A percentile compares a stretch with the other conserved stretches of the same genome.
phyloP scores from a whole-genome alignment of 2,797 vertebrate genomes.

The Sebastiscus albofasciatus region DNA sequence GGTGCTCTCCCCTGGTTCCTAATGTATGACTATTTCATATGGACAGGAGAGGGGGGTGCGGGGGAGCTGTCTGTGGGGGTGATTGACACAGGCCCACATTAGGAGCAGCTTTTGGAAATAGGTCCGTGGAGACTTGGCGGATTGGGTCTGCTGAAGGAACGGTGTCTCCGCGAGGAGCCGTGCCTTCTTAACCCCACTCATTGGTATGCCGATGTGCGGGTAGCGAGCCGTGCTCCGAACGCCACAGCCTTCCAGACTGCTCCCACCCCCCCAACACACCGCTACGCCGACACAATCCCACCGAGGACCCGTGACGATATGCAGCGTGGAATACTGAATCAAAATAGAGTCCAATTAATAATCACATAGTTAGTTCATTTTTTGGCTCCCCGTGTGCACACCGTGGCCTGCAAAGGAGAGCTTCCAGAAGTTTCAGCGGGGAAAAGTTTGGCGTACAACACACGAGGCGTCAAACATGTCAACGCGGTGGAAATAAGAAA shows the following conservation, averaged over 20 bases:
- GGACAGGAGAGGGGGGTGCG: constrained; percentile 76
- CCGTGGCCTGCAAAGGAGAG: constrained; percentile 74
- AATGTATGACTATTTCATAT: constrained; percentile 99
- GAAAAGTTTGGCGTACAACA: constrained; percentile 69
- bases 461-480: constrained; percentile 69
- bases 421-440: constrained; percentile 80
- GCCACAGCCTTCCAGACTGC: constrained; percentile 90
- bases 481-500: constrained; percentile 50
- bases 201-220: constrained; percentile 98
- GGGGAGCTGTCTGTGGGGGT: constrained; percentile 92
- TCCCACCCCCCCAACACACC: constrained; percentile 78
- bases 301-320: constrained; percentile 90
- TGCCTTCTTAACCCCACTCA: constrained; percentile 99
- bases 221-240: constrained; percentile 92
- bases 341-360: constrained; percentile 96
- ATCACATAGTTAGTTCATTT: constrained; percentile 92
- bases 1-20: constrained; percentile 86
- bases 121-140: constrained; percentile 93
- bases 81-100: constrained; percentile 96
- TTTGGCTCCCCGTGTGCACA: constrained; percentile 45
- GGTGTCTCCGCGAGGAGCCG: constrained; percentile 94
- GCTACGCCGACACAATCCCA: constrained; percentile 91
- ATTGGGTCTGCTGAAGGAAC: constrained; percentile 90
- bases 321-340: constrained; percentile 95
- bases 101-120: constrained; percentile 97